phyloP scores from a whole-genome alignment of 2,113 vertebrate genomes.

The Anas platyrhynchos region DNA sequence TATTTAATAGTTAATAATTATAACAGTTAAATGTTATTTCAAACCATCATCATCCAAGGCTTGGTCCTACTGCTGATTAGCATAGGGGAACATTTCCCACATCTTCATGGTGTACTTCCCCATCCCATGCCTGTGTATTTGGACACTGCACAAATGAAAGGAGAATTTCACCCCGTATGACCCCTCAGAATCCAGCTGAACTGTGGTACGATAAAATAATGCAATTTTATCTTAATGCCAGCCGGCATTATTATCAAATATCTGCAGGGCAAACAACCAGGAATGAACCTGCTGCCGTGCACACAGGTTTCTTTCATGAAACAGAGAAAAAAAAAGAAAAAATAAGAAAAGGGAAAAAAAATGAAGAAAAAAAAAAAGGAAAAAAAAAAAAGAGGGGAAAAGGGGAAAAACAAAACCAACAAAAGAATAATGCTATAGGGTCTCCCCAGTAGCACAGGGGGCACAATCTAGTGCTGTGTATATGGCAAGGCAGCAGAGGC shows the following conservation, averaged over 20 bases:
- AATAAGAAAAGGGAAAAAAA: not conserved
- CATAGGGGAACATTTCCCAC: not conserved
- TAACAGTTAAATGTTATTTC: not conserved
- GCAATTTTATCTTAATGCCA: too few relatives aligned
- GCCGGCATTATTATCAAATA: not conserved
- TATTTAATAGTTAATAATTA: not conserved
- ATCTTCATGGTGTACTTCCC: not conserved
- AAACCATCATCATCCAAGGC: not conserved
- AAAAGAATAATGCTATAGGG: not conserved
- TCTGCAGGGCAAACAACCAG: not conserved
- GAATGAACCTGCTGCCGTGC: not conserved
- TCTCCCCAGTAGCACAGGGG: not conserved
- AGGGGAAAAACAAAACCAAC: not conserved
- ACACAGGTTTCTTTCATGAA: constrained; percentile 40
- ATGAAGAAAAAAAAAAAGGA: not conserved
- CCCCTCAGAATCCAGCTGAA: not conserved
- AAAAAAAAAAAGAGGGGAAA: not conserved
- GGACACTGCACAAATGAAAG: not conserved
- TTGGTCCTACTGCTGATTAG: not conserved
- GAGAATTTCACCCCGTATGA: not conserved
- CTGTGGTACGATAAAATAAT: not conserved
- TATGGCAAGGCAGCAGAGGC: not conserved
- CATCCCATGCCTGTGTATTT: not conserved
- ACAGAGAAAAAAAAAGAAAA: not conserved
- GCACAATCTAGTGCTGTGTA: constrained; percentile 13